A percentile compares a stretch with the other conserved stretches of the same genome.
phyloP scores from a whole-genome alignment of 2,888 invertebrate genomes.

The Dolichopus griseipennis region DNA sequence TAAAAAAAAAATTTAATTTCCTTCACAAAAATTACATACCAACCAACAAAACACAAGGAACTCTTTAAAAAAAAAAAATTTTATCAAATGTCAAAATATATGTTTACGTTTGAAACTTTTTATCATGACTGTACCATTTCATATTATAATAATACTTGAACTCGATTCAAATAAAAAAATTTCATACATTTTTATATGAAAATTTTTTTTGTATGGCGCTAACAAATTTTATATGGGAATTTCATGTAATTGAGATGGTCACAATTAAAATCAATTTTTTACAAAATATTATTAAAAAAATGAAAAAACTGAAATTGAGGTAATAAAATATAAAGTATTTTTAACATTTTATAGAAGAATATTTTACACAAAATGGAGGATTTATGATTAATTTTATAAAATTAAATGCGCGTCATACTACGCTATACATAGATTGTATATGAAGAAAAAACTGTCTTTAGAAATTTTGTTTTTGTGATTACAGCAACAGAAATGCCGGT shows the following conservation, averaged over 20 bases:
- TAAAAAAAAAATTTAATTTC: no score
- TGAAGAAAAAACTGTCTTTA: no score
- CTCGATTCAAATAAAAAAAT: neutral
- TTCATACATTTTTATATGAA: neutral
- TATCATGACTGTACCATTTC: neutral
- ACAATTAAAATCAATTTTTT: neutral
- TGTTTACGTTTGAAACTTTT: neutral
- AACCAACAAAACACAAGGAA: no score
- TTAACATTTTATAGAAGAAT: neutral
- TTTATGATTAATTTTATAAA: constrained; percentile 1
- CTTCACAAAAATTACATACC: no score
- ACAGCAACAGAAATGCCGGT: neutral
- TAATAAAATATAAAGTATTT: neutral
- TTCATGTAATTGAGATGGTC: neutral
- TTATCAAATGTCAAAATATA: neutral
- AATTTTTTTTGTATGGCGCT: neutral
- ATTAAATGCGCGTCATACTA: neutral
- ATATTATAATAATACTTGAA: neutral
- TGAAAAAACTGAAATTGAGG: neutral
- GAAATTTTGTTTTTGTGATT: no score
- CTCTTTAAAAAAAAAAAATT: no score
- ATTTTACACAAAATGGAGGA: neutral
- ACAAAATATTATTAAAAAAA: neutral
- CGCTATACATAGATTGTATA: neutral
- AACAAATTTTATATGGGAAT: neutral